Evolutionary conservation across 2,113 vertebrate genomes (phyloP), one percentile per base, ranked within the genome.

Genomic region (Perca flavescens): DNA sequence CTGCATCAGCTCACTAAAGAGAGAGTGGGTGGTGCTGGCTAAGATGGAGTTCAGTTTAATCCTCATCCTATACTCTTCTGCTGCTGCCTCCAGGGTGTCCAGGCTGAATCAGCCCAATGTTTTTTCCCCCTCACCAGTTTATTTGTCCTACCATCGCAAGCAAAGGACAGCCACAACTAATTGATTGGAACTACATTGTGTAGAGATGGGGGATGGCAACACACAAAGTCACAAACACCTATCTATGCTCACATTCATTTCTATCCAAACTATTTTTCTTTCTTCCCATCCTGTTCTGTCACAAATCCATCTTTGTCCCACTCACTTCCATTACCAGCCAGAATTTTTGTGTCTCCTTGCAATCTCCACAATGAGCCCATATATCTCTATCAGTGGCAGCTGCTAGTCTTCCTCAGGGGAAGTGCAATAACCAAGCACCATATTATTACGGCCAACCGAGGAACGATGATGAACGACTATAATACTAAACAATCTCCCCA

Each of bases 401-500:
- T 86, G 88, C 76, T 84, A 34, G 69, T 91, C 78, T 87, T 90
- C 83, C 85, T 86, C 49, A 25, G 31, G 64, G 82, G 77, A 14
- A 14, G 62, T 12, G 6, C 62, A 83, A 87, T 85, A 85, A 82
- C 56, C 54, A 50, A 56, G 69, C 63, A 31, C 71, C 76, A 72
- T 74, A 54, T 53, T 66, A 77, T 78, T 85, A 80, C 16, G 2
- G 77, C 76, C 79, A 28, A 73, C 60, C 1, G 60, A 70, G 71
- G 73, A 63, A 13, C 64, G 40, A 82, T 72, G 83, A 93, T 86
- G 77, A 90, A 85, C 25, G 60, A 62, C 50, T 84, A 88, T 88
- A 75, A 84, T 17, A 3, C 65, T 49, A 70, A 89, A 86, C 86
- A 84, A 84, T 90, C 86, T 90, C 74, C 78, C 78, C 87, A 85